Evolutionary conservation across 2,797 vertebrate species (phyloP).

Genomic region (Sebastes miniatus): DNA sequence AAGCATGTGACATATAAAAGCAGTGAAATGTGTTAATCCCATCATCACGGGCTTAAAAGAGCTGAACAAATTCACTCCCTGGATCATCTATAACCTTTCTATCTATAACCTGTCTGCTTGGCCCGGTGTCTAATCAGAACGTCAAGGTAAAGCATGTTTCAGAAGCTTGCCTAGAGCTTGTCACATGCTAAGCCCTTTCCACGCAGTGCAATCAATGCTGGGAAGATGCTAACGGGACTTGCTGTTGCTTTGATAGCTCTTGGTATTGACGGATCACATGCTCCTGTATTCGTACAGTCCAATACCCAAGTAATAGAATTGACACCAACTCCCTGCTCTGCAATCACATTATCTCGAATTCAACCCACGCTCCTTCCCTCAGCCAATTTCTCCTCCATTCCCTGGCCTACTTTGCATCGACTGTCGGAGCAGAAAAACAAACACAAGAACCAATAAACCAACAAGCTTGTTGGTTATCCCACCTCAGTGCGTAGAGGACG

Average conservation of each 20-base stretch:
- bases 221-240: conserved; percentile 4
- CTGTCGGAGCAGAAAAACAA: conserved; percentile 17
- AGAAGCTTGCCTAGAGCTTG: not conserved
- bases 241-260: conserved; percentile 5
- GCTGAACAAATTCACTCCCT: conserved; percentile 21
- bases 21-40: conserved; percentile 36
- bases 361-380: conserved; percentile 27
- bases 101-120: conserved; percentile 19
- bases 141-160: not conserved
- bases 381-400: conserved; percentile 24
- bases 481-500: conserved; percentile 91
- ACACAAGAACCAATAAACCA: conserved; percentile 4
- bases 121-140: conserved; percentile 9
- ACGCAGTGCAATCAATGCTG: conserved; percentile 16
- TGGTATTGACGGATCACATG: conserved; percentile 23
- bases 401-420: conserved; percentile 36
- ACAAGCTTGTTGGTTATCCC: not conserved
- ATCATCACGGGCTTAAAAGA: conserved; percentile 35
- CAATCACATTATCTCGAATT: conserved; percentile 46
- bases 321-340: conserved; percentile 24
- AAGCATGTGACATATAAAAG: conserved; percentile 1
- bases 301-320: conserved; percentile 40
- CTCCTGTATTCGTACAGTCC: conserved; percentile 24
- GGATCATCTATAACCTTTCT: conserved; percentile 26
- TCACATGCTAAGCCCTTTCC: conserved; percentile 18